Base-by-base conservation (phyloP, 2,888 invertebrate genomes). In the Vannuccia rotundouncinata region DNA sequence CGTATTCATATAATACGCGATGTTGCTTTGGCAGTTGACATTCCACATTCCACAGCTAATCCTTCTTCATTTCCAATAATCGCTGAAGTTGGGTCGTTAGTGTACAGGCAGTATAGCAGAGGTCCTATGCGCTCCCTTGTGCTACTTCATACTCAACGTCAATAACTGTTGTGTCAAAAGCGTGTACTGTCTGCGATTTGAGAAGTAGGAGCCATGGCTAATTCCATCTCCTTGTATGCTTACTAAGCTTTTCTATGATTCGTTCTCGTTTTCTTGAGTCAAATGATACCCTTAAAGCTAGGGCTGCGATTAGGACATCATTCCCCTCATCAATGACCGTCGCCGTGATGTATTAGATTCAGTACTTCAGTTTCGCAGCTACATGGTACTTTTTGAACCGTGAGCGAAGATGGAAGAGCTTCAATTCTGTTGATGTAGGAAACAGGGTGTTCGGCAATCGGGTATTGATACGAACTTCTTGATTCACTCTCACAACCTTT, bases 31-130 rank as follows among this genome's bases (percentile, higher is more conserved):
- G 66, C 25, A 66, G 66, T 66, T 66, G 25, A 66, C 66, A 22
- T 66, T n/a, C 66, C 66, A 17, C 66, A 66, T 5, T 22, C 25
- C 66, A 66, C 66, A 66, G 66, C 66, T 5, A 66, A 27, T 66
- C 66, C 66, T 66, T 66, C 66, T 17, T 66, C 66, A 66, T 66
- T 66, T 66, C 66, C 66, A 66, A 66, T 66, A 66, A 66, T 66
- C 66, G 66, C 17, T 66, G 66, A 66, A n/a, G 10, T 66, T 66
- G 66, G 25, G 66, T 66, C 66, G 25, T 66, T 66, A 66, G 25
- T 66, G 66, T 66, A 66, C 66, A 66, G 66, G 66, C 66, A 66
- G 66, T 66, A 66, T 66, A 66, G 66, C 10, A 66, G 22, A 66
- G 66, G 66, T 66, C 17, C 25, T 66, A 66, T 17, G 25, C 13